Base-by-base conservation (phyloP, 2,888 invertebrate species). In the Trypoxylon attenuatum region DNA sequence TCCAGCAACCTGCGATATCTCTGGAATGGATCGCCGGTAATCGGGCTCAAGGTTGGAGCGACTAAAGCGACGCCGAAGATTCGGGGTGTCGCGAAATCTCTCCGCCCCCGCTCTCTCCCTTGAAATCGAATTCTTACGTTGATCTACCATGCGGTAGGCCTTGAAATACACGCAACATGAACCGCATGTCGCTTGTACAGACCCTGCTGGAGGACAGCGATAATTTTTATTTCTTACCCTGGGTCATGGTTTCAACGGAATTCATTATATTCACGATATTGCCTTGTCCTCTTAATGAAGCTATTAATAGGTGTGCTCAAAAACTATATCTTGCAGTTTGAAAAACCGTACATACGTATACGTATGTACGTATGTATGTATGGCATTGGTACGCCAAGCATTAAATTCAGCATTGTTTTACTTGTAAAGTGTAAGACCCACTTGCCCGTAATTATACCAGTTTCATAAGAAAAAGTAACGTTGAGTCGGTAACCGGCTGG, bases 1-100 rank as follows among this genome's bases (percentile, higher is more conserved):
- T 27, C 45, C 49, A 53, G 49, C 10, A 58, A 47, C 43, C 19
- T 65, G 75, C 69, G 79, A 82, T 81, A 79, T 79, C 76, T 74
- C 76, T 79, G 78, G 82, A 83, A 83, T 77, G 77, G 79, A 84
- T 84, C 81, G 79, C 75, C n/a, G 80, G 78, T 22, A 76, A 84
- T 84, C 70, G 82, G 71, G 82, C 80, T 78, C 84, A 84, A 85
- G 84, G 84, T 81, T 80, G 71, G 5, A 33, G 50, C 60, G 49
- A 62, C 55, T 53, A 66, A 61, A 61, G 62, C 46, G 25, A 50
- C 25, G 61, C 42, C 55, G 63, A 66, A 64, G 63, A 57, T 75
- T 69, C 57, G 42, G 33, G 21, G 38, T 56, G 51, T 66, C 67
- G 68, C 51, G 60, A 73, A 71, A 65, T 71, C 68, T 54, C 53